Evolutionary conservation across 2,113 vertebrate genomes (phyloP), one percentile per base, ranked within the genome.

Genomic region (Lepus americanus): DNA sequence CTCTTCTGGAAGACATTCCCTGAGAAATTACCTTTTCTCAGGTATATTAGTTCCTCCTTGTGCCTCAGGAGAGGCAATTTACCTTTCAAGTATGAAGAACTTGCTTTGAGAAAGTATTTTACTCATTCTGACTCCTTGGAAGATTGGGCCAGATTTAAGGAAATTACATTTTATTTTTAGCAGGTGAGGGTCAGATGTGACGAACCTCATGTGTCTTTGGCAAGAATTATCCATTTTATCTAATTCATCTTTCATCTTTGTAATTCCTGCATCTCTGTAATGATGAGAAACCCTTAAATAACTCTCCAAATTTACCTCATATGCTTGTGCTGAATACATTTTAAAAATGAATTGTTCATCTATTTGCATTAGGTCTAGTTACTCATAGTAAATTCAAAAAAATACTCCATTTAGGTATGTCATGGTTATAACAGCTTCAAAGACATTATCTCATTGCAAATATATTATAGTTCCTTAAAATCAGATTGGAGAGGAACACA

Each of bases 141-240:
- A 96, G 81, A 92, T 95, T 95, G 81, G 78, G 36, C 19, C 44
- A 97, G 85, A 94, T 94, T 97, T 96, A 96, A 79, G 86, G 19
- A 95, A 96, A 97, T 96, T 95, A 73, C n/a, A 33, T 96, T 96
- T 94, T 87, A 95, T 79, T 94, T 96, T 96, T 95, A 97, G 89
- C 74, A 89, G 49, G 25, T 82, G 12, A 89, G 5, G 80, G 74
- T 93, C 79, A 96, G 51, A 91, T 70, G 49, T 94, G 79, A 76
- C 59, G 79, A 89, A 87, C 1, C 51, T 4, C 44, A 76, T 49
- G 39, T 17, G 8, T 7, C 66, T 87, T 77, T 72, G 76, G 7
- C 33, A 69, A 92, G 33, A 64, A 83, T 89, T 89, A 63, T 23
- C 20, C 66, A 3, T 95, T 83, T 80, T 84, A 76, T 80, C 17